Base-by-base conservation (phyloP, 2,888 invertebrate species). In the Hemistola chrysoprasaria region DNA sequence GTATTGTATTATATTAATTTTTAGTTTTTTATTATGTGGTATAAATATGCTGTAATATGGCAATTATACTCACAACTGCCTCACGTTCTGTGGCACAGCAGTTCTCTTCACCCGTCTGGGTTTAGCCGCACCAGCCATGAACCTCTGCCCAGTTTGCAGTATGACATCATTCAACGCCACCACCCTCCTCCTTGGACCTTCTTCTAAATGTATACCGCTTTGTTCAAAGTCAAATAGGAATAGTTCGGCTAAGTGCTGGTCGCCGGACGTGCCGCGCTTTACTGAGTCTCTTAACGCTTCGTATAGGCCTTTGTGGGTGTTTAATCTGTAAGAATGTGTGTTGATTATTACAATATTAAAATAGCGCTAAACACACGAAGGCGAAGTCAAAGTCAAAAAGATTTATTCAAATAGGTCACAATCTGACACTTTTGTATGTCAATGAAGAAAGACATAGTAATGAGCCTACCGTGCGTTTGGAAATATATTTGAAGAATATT, bases 171-270 rank as follows among this genome's bases (percentile, higher is more conserved):
- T 98, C 10, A 98, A 87, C 0, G 92, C 90, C 0, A 98, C 98
- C 29, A 98, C 98, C 61, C 89, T 75, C 39, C 89, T 78, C 11
- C 97, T 89, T 26, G 94, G 92, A 0, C 87, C 80, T 48, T 96
- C 95, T 5, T 93, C 92, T 42, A 99, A 87, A 75, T 99, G 98
- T 46, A 99, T 99, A 1, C 99, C 99, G 71, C 97, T 95, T 75
- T 98, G 98, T 71, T 99, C 98, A 80, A 99, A 99, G 79, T 99
- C 99, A 72, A 97, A 97, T 3, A 98, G 86, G 76, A 99, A 98
- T 28, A 99, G 85, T 59, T 94, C 91, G 0, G 95, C 94, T 0
- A 99, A 95, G 69, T 98, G 95, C 40, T 93, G 83, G 71, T 99
- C 99, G 0, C 96, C 93, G 0, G 92, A 91, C 58, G 98, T 98